A percentile compares a stretch with the other conserved stretches of the same genome.
phyloP scores from a whole-genome alignment of 2,113 vertebrate species.

The Cheirogaleus medius region DNA sequence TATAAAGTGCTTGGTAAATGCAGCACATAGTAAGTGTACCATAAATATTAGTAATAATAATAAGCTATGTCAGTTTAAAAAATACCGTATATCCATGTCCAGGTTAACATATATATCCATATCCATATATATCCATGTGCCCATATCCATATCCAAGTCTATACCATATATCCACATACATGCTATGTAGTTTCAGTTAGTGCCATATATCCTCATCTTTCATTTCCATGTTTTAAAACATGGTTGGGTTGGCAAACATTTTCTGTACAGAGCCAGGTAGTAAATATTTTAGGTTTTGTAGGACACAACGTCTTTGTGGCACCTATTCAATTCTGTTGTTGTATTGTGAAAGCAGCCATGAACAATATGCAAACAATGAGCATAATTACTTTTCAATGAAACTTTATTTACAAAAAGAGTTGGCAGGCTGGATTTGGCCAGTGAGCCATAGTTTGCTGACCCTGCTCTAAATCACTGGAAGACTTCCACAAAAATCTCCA shows the following conservation, averaged over 20 bases:
- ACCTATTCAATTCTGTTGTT: neutral
- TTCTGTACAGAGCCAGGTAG: neutral
- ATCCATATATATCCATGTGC: neutral
- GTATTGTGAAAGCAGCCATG: neutral
- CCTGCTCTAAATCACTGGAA: neutral
- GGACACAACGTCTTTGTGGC: neutral
- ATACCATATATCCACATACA: neutral
- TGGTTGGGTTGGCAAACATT: neutral
- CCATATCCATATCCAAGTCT: neutral
- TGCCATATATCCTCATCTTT: neutral
- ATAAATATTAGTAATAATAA: neutral
- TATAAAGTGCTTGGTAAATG: neutral
- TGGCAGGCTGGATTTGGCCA: neutral
- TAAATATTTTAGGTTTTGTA: neutral
- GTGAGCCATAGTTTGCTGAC: neutral
- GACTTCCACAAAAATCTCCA: neutral
- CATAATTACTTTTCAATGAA: neutral
- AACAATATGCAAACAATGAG: neutral
- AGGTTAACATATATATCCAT: neutral
- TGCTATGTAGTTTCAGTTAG: neutral
- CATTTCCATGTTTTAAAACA: neutral
- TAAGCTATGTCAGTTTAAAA: neutral
- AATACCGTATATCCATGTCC: neutral
- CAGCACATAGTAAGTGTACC: neutral
- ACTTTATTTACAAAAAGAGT: neutral